Conservation (phyloP, 2,797 vertebrate species). For the Gymnothorax reevesii region DNA sequence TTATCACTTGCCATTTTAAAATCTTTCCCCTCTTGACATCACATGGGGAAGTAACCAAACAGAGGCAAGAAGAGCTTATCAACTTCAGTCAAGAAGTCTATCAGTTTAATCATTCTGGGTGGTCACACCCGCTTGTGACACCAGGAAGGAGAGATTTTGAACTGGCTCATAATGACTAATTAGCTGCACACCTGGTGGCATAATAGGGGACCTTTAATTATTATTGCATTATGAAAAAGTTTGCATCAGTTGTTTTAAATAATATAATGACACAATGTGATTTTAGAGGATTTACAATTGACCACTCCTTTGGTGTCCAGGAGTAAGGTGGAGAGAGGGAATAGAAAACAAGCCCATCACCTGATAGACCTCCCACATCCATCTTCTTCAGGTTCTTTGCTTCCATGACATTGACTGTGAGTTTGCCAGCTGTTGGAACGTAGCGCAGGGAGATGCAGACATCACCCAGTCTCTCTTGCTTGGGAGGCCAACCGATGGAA, state of each 20-base stretch:
- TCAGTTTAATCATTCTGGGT: no score
- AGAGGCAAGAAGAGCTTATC: no score
- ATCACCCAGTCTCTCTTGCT: conserved; percentile 89
- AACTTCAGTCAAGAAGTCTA: no score
- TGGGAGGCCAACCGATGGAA: conserved; percentile 18
- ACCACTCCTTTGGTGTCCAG: neutral
- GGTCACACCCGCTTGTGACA: no score
- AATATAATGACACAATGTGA: neutral
- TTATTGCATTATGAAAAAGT: neutral
- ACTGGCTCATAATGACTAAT: no score
- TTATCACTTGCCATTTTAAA: no score
- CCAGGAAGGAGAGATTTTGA: no score
- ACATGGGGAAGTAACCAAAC: no score
- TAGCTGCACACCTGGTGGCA: no score
- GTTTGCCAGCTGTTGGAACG: conserved; percentile 86
- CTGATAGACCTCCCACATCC: conserved; percentile 88
- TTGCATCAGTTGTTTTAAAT: neutral
- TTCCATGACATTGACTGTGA: conserved; percentile 85
- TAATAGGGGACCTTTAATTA: neutral
- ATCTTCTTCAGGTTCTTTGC: conserved; percentile 92
- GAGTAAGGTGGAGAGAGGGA: neutral
- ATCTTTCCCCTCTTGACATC: no score
- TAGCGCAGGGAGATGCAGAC: conserved; percentile 90
- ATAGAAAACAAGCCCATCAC: conserved; percentile 52
- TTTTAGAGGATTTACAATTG: neutral